phyloP scores from a whole-genome alignment of 2,113 vertebrate species.

The Odocoileus virginianus region DNA sequence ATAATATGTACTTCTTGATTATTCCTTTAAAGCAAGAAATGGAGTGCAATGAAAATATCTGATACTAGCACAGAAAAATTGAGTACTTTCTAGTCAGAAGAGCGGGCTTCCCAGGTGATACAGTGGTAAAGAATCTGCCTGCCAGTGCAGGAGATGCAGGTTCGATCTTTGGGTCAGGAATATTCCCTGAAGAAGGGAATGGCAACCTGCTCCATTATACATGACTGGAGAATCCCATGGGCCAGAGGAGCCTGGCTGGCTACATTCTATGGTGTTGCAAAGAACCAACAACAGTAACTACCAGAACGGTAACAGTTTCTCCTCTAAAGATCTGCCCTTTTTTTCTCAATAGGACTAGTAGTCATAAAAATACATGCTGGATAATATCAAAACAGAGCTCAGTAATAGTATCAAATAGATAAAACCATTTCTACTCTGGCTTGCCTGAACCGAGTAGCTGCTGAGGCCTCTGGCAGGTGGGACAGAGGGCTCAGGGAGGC shows the following conservation, averaged over 20 bases:
- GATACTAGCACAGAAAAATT: background rate
- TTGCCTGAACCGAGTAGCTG: background rate
- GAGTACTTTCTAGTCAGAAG: background rate
- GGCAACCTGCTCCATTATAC: background rate
- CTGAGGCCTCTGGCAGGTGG: background rate
- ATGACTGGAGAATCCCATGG: background rate
- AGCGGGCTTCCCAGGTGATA: background rate
- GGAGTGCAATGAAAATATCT: background rate
- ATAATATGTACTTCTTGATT: background rate
- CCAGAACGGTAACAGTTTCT: background rate
- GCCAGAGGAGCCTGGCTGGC: background rate
- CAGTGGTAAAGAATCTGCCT: background rate
- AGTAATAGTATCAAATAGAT: background rate
- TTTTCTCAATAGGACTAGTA: background rate
- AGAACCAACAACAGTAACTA: background rate
- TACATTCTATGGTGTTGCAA: background rate
- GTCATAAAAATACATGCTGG: background rate
- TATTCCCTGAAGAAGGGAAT: background rate
- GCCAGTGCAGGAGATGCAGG: background rate
- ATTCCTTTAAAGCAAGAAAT: background rate
- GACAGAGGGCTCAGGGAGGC: too few species aligned
- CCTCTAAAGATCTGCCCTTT: background rate
- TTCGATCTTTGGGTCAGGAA: background rate
- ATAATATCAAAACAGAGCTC: background rate
- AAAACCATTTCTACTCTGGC: background rate